Evolutionary conservation across 2,113 vertebrate genomes (phyloP).

Genomic region (Gracilinanus agilis): DNA sequence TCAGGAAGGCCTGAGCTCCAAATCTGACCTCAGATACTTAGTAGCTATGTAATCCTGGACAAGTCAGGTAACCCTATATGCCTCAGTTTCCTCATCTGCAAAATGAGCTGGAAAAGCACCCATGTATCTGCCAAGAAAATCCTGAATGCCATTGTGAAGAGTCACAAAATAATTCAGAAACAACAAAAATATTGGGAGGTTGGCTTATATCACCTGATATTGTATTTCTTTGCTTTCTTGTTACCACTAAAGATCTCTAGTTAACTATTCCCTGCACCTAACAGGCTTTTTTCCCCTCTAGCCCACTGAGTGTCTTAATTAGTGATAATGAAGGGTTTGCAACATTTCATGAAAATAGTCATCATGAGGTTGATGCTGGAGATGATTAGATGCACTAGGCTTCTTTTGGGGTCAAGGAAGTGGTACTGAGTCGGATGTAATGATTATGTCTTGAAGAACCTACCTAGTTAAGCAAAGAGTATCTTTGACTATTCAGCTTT

Average conservation of each 20-base stretch:
- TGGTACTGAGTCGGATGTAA: background rate
- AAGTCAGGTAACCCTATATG: no score
- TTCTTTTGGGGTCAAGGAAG: background rate
- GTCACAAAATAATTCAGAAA: no score
- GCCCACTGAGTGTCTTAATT: background rate
- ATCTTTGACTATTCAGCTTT: background rate
- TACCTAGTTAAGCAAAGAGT: background rate
- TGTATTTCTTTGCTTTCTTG: conserved; percentile 56
- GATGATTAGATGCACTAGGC: background rate
- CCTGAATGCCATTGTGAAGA: no score
- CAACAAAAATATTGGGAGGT: background rate
- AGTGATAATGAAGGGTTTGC: conserved; percentile 36
- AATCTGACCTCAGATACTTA: no score
- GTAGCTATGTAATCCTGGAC: no score
- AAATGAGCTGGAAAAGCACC: no score
- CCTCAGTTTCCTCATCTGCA: no score
- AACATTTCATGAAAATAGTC: conserved; percentile 14
- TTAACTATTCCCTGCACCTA: background rate
- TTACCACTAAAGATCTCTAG: background rate
- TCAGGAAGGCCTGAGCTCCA: no score
- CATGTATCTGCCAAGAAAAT: no score
- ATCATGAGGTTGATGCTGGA: background rate
- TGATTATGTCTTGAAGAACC: background rate
- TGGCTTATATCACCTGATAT: conserved; percentile 26
- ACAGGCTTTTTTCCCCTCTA: conserved; percentile 12